Conservation (phyloP, 2,113 vertebrate genomes). For the Nothocercus julius region DNA sequence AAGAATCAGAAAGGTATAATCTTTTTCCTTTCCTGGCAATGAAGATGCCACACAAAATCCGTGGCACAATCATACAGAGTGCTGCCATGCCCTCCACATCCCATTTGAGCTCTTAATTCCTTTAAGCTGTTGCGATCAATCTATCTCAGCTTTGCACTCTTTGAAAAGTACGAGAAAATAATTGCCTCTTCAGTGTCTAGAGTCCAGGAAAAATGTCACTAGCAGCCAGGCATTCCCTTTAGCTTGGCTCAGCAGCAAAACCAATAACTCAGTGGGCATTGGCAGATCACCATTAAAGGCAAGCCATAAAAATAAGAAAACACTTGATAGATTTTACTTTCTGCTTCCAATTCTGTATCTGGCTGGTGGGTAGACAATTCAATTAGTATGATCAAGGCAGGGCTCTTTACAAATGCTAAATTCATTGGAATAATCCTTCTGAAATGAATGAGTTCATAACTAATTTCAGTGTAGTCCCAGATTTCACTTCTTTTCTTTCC, state of each 20-base stretch:
- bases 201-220: not conserved
- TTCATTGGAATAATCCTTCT: not conserved
- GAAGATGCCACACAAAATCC: not conserved
- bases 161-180: not conserved
- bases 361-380: not conserved
- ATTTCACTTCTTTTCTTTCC: not conserved
- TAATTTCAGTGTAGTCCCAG: not conserved
- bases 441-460: not conserved
- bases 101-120: not conserved
- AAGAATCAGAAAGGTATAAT: not conserved
- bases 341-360: not conserved
- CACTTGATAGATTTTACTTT: rapidly evolving
- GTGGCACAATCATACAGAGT: rapidly evolving
- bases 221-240: not conserved
- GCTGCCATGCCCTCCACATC: not conserved
- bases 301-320: not conserved
- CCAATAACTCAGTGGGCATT: rapidly evolving
- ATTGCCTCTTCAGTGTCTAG: not conserved
- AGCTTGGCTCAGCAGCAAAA: not conserved
- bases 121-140: not conserved
- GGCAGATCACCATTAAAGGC: not conserved
- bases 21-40: not conserved
- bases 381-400: not conserved
- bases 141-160: not conserved
- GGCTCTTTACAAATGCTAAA: not conserved